These are phyloP conservation scores for Nomada lathburiana DNA, from an alignment of 2,888 invertebrate genomes.

Conservation along the genomic window DNA sequence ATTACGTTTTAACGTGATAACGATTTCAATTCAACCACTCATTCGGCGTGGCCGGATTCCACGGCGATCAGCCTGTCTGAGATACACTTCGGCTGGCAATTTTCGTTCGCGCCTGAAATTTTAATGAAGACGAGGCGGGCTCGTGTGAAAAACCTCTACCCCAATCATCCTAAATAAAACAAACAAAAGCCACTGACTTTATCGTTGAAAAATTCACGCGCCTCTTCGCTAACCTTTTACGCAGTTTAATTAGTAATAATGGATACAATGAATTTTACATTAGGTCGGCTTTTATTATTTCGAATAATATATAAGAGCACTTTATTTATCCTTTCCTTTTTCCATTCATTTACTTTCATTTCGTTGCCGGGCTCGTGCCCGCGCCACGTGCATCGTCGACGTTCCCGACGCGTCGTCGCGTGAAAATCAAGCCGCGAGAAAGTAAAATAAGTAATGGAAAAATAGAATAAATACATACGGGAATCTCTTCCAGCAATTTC, in stretches of 20 bases:
- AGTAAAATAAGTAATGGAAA: background rate
- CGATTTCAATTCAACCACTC: conserved; percentile 61
- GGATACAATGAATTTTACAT: conserved; percentile 69
- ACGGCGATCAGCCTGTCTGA: conserved; percentile 33
- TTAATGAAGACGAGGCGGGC: conserved; percentile 23
- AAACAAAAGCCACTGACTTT: conserved; percentile 69
- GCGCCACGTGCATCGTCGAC: background rate
- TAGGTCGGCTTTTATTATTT: conserved; percentile 67
- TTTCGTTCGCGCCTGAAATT: conserved; percentile 39
- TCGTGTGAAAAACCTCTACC: conserved; percentile 32
- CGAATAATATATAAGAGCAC: conserved; percentile 59
- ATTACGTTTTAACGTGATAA: conserved; percentile 64
- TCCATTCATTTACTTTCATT: background rate
- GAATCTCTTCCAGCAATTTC: too few species aligned
- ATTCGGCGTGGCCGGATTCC: conserved; percentile 43
- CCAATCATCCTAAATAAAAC: conserved; percentile 67
- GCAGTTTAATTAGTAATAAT: conserved; percentile 68
- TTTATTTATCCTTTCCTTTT: conserved; percentile 23
- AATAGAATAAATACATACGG: background rate
- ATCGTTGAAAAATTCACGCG: conserved; percentile 68
- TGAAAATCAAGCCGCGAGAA: background rate
- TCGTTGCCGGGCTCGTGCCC: background rate
- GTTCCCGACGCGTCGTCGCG: background rate
- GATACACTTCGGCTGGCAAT: conserved; percentile 34
- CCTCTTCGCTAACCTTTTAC: conserved; percentile 53